Conservation (phyloP, 2,113 vertebrate genomes). For the Phylloscopus trochilus region DNA sequence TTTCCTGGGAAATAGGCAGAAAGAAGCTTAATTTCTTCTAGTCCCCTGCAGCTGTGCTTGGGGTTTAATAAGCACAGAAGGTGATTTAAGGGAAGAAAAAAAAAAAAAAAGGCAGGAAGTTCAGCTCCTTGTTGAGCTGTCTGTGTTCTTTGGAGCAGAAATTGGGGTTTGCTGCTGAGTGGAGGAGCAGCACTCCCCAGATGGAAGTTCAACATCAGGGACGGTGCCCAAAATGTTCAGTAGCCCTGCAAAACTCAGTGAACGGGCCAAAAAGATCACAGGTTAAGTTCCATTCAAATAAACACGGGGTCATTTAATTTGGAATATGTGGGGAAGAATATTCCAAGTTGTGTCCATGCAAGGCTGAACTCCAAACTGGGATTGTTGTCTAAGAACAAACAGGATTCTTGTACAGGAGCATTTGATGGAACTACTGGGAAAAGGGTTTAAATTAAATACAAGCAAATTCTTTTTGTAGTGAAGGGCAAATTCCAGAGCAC, state of each 20-base stretch:
- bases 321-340: not conserved
- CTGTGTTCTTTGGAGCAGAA: conserved; percentile 10
- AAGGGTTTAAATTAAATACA: not conserved
- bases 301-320: rapidly evolving
- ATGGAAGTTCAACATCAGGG: not conserved
- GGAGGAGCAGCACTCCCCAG: not conserved
- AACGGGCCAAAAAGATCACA: rapidly evolving
- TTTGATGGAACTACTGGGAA: not conserved
- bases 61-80: not conserved
- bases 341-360: not conserved
- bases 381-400: not conserved
- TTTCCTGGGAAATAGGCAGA: conserved; percentile 49
- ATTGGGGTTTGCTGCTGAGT: not conserved
- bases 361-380: not conserved
- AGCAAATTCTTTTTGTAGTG: not conserved
- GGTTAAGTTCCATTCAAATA: not conserved
- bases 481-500: not conserved
- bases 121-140: not conserved
- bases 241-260: not conserved
- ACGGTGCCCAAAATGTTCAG: not conserved
- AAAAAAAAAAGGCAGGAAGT: not conserved
- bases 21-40: conserved; percentile 16
- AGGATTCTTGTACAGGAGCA: not conserved
- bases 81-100: not conserved
- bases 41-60: conserved; percentile 14